Conservation (phyloP, 2,797 vertebrate genomes). For the Syndactyla subalaris region DNA sequence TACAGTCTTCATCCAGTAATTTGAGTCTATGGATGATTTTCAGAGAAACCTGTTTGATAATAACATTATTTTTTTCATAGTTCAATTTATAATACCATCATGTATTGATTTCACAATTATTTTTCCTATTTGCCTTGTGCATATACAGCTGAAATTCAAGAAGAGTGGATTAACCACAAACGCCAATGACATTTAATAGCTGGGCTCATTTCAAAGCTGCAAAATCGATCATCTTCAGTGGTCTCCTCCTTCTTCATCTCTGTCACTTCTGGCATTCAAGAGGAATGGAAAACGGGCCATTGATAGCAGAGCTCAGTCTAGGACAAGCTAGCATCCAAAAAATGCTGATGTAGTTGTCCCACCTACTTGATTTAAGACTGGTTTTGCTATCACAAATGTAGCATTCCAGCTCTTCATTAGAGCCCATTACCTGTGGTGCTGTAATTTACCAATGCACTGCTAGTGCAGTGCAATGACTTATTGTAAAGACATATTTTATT, state of each 20-base stretch:
- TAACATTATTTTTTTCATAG: neutral
- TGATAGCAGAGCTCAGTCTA: neutral
- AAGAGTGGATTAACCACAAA: constrained; percentile 5
- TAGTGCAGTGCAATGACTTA: neutral
- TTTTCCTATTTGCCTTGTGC: constrained; percentile 29
- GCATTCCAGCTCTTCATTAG: neutral
- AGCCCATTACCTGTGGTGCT: neutral
- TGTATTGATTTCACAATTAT: constrained; percentile 54
- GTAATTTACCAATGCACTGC: neutral
- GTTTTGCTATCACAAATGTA: neutral
- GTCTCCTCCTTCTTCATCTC: constrained; percentile 29
- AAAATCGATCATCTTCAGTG: constrained; percentile 2
- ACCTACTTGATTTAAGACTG: neutral
- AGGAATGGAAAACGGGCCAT: neutral
- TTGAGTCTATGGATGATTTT: neutral
- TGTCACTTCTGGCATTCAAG: constrained; percentile 25
- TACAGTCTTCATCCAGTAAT: neutral
- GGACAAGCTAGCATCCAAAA: neutral
- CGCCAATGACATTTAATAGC: constrained; percentile 40
- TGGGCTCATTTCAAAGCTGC: constrained; percentile 41
- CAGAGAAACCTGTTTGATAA: neutral
- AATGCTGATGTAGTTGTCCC: neutral
- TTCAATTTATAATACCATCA: constrained; percentile 23
- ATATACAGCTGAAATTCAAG: constrained; percentile 38
- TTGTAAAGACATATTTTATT: neutral